Conservation (phyloP, 1,140 invertebrate species). For the Leptinotarsa lineolata region DNA sequence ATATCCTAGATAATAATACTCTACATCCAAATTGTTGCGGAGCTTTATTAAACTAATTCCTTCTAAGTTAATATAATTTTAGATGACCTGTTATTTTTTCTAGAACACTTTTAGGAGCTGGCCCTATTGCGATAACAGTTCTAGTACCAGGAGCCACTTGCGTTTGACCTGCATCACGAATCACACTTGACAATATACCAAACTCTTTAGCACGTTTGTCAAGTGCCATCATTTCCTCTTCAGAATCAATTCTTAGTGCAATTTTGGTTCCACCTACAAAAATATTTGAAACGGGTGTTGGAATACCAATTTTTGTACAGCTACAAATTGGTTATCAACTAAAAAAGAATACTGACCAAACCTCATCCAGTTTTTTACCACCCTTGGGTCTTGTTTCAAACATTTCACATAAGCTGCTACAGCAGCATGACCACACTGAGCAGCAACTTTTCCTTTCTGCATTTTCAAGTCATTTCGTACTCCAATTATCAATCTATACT, state of each 20-base stretch:
- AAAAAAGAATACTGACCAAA: slow-evolving; percentile 58
- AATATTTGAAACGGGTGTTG: no score
- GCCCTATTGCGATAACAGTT: slow-evolving; percentile 91
- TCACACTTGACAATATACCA: slow-evolving; percentile 73
- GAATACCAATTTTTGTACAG: no score
- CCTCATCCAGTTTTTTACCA: slow-evolving; percentile 75
- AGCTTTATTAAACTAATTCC: neutral
- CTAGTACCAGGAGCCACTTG: slow-evolving; percentile 80
- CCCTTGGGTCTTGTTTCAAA: slow-evolving; percentile 63
- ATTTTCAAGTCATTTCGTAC: slow-evolving; percentile 90
- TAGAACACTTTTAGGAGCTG: slow-evolving; percentile 73
- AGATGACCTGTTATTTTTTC: slow-evolving; percentile 87
- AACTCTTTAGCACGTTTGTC: slow-evolving; percentile 67
- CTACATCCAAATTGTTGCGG: no score
- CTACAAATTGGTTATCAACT: no score
- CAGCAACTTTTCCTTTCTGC: slow-evolving; percentile 92
- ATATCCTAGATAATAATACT: no score
- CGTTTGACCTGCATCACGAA: slow-evolving; percentile 88
- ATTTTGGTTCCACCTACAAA: slow-evolving; percentile 57
- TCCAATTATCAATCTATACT: slow-evolving; percentile 83
- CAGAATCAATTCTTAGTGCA: slow-evolving; percentile 63
- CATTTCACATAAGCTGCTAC: slow-evolving; percentile 77
- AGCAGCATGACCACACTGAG: slow-evolving; percentile 91
- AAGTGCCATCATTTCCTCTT: slow-evolving; percentile 69
- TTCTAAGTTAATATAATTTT: slow-evolving; percentile 71